A percentile compares a stretch with the other conserved stretches of the same genome.
Conservation (phyloP, 2,797 vertebrate species). For the Propithecus deckenii region DNA sequence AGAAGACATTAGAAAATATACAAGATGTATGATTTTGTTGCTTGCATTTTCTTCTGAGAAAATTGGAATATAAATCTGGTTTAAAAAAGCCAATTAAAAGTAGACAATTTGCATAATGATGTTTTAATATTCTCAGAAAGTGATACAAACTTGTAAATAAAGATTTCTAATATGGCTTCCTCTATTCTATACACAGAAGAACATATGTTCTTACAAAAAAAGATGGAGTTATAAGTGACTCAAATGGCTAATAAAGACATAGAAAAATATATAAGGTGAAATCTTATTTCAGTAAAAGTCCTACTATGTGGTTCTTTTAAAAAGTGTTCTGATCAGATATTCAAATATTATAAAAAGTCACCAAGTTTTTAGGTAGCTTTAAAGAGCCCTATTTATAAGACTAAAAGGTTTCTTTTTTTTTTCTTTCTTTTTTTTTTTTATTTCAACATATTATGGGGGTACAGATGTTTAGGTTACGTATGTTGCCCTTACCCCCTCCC, state of each 20-base stretch:
- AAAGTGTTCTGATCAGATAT: neutral
- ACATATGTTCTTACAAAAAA: neutral
- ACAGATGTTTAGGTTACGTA: too few relatives aligned
- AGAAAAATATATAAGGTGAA: neutral
- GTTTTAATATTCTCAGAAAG: slow-evolving; percentile 50
- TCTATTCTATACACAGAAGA: neutral
- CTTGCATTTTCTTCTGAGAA: slow-evolving; percentile 23
- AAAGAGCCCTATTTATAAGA: neutral
- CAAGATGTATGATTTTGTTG: slow-evolving; percentile 2
- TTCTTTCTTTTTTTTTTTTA: too few relatives aligned
- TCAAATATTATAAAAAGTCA: neutral
- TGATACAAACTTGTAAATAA: slow-evolving; percentile 52
- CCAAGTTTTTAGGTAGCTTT: neutral
- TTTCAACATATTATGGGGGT: too few relatives aligned
- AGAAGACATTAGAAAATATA: slow-evolving; percentile 37
- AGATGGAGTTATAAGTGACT: neutral
- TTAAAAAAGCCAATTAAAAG: slow-evolving; percentile 50
- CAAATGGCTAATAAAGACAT: neutral
- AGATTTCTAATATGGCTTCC: neutral
- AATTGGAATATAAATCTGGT: slow-evolving; percentile 56
- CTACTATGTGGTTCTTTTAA: neutral
- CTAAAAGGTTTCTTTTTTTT: neutral
- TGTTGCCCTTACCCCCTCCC: too few relatives aligned
- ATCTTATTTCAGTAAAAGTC: neutral
- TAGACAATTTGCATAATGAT: slow-evolving; percentile 37